Evolutionary conservation across 1,140 invertebrate genomes (phyloP).

Genomic region (Papilio polytes): DNA sequence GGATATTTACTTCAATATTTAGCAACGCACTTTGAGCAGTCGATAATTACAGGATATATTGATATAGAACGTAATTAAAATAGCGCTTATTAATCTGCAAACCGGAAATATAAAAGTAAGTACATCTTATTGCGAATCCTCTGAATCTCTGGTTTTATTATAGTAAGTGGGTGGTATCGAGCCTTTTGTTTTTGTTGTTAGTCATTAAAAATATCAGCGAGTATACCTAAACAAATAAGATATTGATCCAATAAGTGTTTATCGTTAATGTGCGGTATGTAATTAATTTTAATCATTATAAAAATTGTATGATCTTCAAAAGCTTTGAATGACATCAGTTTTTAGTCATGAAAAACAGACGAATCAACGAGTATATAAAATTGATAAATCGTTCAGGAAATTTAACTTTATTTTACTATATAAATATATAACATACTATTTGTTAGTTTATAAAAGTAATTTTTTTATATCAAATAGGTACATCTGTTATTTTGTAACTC

Average conservation of each 20-base stretch:
- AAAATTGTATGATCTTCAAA: conserved; percentile 34
- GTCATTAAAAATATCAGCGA: conserved; percentile 4
- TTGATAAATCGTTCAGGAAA: not conserved
- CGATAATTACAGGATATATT: conserved; percentile 10
- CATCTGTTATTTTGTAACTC: not conserved
- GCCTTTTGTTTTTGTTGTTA: conserved; percentile 1
- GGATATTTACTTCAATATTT: conserved; percentile 24
- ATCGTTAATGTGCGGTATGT: conserved; percentile 9
- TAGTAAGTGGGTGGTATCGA: not conserved
- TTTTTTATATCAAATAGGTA: not conserved
- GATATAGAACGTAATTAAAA: not conserved
- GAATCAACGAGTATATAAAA: conserved; percentile 28
- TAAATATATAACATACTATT: not conserved
- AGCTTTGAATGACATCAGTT: conserved; percentile 59
- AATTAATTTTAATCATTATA: conserved; percentile 31
- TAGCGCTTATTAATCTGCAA: not conserved
- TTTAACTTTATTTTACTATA: not conserved
- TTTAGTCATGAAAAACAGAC: conserved; percentile 56
- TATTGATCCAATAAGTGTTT: conserved; percentile 29
- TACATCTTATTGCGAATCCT: not conserved
- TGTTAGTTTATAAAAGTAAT: not conserved
- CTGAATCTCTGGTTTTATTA: not conserved
- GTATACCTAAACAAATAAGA: conserved; percentile 17
- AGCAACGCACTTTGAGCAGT: conserved; percentile 21
- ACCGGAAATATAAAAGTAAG: not conserved